Conservation (phyloP, 1,140 invertebrate genomes). For the Brachionus rubens region DNA sequence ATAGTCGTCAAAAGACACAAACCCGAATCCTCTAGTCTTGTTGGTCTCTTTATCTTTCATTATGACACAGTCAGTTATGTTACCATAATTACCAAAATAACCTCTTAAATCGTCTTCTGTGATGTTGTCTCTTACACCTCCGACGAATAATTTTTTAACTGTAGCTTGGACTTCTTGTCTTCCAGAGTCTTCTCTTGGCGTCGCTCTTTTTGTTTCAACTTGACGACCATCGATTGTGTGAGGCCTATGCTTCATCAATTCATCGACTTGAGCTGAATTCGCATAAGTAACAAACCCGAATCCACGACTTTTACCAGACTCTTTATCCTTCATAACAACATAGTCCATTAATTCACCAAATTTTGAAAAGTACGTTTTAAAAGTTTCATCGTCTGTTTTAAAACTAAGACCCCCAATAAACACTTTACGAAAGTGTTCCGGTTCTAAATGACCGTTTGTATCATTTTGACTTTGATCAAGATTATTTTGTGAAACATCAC, state of each 20-base stretch:
- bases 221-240: conserved; percentile 77
- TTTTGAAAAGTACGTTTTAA: conserved; percentile 43
- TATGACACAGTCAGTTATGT: conserved; percentile 78
- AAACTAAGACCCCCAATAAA: conserved; percentile 44
- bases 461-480: not conserved
- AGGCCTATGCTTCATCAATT: conserved; percentile 80
- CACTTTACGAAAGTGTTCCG: conserved; percentile 46
- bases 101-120: conserved; percentile 64
- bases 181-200: conserved; percentile 84
- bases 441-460: conserved; percentile 24
- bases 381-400: conserved; percentile 39
- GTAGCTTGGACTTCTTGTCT: conserved; percentile 84
- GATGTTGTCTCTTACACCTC: conserved; percentile 68
- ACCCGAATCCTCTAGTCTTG: conserved; percentile 86
- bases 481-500: not conserved
- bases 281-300: conserved; percentile 97
- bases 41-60: conserved; percentile 67
- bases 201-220: conserved; percentile 92
- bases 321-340: conserved; percentile 46
- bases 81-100: conserved; percentile 73
- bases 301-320: conserved; percentile 54
- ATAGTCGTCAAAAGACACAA: conserved; percentile 85
- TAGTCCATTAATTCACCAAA: conserved; percentile 39
- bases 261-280: conserved; percentile 83
- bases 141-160: conserved; percentile 90